phyloP scores from a whole-genome alignment of 1,140 invertebrate species.

The Neomicropteryx cornuta region DNA sequence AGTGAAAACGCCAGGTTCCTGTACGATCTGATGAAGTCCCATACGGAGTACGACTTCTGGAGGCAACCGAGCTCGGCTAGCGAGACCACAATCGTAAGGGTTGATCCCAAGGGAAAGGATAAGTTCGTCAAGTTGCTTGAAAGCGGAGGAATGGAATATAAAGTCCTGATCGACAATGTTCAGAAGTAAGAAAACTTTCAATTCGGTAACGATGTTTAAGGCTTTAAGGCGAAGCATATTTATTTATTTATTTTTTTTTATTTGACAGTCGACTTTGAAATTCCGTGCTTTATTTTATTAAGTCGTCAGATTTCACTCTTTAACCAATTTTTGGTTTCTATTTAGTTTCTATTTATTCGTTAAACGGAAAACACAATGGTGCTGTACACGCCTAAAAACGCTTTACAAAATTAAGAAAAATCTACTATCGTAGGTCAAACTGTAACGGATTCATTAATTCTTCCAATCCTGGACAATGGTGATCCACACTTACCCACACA shows the following conservation, averaged over 20 bases:
- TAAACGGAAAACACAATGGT: too few species aligned
- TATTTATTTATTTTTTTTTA: conserved; percentile 7
- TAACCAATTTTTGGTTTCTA: not conserved
- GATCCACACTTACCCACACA: too few species aligned
- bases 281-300: not conserved
- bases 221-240: conserved; percentile 6
- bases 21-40: too few species aligned
- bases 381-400: too few species aligned
- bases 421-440: too few species aligned
- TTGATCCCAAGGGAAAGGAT: conserved; percentile 18
- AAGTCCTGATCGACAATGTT: conserved; percentile 23
- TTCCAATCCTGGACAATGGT: too few species aligned
- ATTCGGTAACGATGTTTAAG: conserved; percentile 2
- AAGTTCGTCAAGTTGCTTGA: conserved; percentile 16
- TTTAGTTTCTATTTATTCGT: conserved; percentile 7
- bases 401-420: too few species aligned
- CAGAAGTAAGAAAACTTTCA: conserved; percentile 17
- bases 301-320: conserved; percentile 2
- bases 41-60: conserved; percentile 3
- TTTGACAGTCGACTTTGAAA: conserved; percentile 9
- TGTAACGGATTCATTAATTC: too few species aligned
- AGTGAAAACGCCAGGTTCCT: too few species aligned
- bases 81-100: too few species aligned
- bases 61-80: too few species aligned
- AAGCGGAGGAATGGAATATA: conserved; percentile 10